phyloP scores from a whole-genome alignment of 2,888 invertebrate species.

The Tiphia femorata region DNA sequence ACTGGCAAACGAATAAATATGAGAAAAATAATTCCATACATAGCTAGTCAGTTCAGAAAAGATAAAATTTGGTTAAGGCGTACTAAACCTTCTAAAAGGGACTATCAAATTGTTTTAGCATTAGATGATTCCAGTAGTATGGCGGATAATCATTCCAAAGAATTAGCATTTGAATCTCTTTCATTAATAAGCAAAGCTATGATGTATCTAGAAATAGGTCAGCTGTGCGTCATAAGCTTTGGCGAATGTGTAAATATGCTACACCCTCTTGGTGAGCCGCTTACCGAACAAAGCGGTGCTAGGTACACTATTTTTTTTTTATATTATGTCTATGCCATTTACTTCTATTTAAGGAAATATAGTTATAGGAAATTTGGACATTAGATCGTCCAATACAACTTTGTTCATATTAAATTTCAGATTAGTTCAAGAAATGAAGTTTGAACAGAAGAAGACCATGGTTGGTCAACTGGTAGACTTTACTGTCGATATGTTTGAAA shows the following conservation, averaged over 20 bases:
- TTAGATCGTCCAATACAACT: too few relatives aligned
- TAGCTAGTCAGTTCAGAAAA: slow-evolving; percentile 98
- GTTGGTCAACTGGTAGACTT: slow-evolving; percentile 87
- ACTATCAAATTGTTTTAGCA: slow-evolving; percentile 96
- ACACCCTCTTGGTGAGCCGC: slow-evolving; percentile 88
- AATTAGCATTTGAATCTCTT: slow-evolving; percentile 94
- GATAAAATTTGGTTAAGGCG: slow-evolving; percentile 99
- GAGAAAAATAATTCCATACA: slow-evolving; percentile 98
- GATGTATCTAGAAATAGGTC: slow-evolving; percentile 93
- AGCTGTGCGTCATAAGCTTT: slow-evolving; percentile 91
- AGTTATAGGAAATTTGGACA: too few relatives aligned
- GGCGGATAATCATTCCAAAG: slow-evolving; percentile 90
- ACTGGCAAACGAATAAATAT: slow-evolving; percentile 98
- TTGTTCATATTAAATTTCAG: slow-evolving; percentile 55
- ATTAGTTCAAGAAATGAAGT: slow-evolving; percentile 84
- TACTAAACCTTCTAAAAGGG: slow-evolving; percentile 93
- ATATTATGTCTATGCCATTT: too few relatives aligned
- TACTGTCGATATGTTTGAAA: slow-evolving; percentile 78
- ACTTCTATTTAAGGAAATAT: too few relatives aligned
- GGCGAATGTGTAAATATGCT: slow-evolving; percentile 88
- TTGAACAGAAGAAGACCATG: slow-evolving; percentile 90
- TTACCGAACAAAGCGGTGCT: slow-evolving; percentile 88
- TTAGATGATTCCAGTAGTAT: slow-evolving; percentile 96
- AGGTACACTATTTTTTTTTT: slow-evolving; percentile 61
- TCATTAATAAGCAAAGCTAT: slow-evolving; percentile 91